Evolutionary conservation across 1,140 invertebrate genomes (phyloP).

Genomic region (Polypedilum pembai): DNA sequence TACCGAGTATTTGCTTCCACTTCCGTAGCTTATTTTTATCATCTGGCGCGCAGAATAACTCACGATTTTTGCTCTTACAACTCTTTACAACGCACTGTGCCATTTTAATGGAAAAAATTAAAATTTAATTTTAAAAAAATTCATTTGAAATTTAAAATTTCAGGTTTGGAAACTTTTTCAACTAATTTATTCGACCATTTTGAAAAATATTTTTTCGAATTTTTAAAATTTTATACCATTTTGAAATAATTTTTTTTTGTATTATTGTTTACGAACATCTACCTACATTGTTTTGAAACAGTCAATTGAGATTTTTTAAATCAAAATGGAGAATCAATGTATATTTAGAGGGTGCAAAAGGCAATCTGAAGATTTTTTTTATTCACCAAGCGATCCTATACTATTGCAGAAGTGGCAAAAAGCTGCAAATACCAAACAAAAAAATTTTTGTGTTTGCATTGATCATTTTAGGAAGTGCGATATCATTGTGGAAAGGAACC

Average conservation of each 20-base stretch:
- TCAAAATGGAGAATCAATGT: background rate
- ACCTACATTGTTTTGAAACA: background rate
- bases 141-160: background rate
- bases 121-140: background rate
- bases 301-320: background rate
- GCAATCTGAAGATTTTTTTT: too few species aligned
- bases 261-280: background rate
- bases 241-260: background rate
- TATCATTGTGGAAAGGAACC: too few species aligned
- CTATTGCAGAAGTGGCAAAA: too few species aligned
- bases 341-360: too few species aligned
- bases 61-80: constrained; percentile 2
- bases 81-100: background rate
- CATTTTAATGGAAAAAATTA: background rate
- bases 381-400: too few species aligned
- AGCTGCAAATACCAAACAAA: too few species aligned
- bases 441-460: too few species aligned
- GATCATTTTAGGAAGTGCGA: too few species aligned
- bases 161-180: background rate
- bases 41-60: background rate
- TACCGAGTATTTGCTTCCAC: background rate
- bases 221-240: background rate
- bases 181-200: constrained; percentile 1
- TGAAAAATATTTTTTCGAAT: background rate
- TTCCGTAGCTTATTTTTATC: background rate